These are phyloP conservation scores for Tarsius wallacei DNA, from an alignment of 2,797 vertebrate genomes.

Conservation along the genomic window DNA sequence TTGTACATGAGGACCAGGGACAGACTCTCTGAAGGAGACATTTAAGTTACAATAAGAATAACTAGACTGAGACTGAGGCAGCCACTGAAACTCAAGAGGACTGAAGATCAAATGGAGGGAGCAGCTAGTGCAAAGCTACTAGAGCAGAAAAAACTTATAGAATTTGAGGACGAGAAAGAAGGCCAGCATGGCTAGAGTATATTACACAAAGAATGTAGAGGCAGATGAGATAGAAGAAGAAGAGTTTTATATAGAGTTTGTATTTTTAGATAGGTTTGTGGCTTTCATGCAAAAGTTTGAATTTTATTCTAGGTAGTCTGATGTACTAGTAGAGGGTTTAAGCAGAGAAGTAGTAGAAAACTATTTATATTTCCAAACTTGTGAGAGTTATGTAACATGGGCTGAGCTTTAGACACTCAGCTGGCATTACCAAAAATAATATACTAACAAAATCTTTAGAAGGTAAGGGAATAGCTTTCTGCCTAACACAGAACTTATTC, in stretches of 20 bases:
- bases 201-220: neutral
- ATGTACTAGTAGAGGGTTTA: neutral
- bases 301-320: slow-evolving; percentile 5
- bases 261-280: neutral
- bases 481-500: neutral
- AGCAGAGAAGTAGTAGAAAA: neutral
- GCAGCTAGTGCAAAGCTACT: too few relatives aligned
- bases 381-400: neutral
- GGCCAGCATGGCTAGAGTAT: neutral
- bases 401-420: neutral
- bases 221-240: neutral
- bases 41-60: neutral
- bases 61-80: neutral
- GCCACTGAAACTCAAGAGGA: neutral
- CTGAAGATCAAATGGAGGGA: neutral
- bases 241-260: neutral
- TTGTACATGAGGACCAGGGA: neutral
- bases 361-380: neutral
- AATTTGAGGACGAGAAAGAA: neutral
- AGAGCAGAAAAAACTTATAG: neutral
- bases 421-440: neutral
- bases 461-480: neutral
- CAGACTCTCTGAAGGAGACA: neutral
- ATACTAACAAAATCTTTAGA: slow-evolving; percentile 21
- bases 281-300: neutral